Evolutionary conservation across 2,113 vertebrate genomes (phyloP).

Genomic region (Zosterops hypoxanthus): DNA sequence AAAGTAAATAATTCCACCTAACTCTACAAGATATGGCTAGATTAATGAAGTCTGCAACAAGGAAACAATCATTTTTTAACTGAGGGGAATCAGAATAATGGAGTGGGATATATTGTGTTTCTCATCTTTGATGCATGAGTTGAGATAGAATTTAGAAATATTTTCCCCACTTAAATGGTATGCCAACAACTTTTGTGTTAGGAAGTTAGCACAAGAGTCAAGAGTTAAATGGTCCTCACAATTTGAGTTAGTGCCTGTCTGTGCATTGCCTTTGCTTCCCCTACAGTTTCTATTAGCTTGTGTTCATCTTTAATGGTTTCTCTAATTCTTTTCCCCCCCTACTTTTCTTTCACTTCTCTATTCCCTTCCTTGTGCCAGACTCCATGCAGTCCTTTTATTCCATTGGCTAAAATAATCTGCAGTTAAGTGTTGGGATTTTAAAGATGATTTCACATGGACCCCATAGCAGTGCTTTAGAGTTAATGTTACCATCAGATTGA

Average conservation of each 20-base stretch:
- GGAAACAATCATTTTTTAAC: background rate
- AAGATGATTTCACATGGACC: background rate
- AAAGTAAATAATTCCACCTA: conserved; percentile 10
- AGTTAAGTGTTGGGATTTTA: background rate
- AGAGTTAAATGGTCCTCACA: background rate
- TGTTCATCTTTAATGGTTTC: background rate
- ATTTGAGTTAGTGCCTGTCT: background rate
- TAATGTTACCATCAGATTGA: background rate
- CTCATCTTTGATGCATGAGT: background rate
- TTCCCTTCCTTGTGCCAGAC: background rate
- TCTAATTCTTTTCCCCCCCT: background rate
- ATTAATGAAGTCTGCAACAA: background rate
- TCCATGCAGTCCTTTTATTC: background rate
- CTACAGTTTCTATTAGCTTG: background rate
- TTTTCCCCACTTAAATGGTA: background rate
- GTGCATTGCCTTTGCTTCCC: background rate
- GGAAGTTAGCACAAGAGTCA: background rate
- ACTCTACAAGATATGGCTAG: background rate
- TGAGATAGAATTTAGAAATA: background rate
- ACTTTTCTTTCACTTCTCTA: background rate
- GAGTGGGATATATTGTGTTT: background rate
- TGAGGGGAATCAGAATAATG: background rate
- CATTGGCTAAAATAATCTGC: background rate
- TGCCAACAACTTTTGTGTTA: background rate
- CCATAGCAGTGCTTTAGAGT: background rate